Percentiles rank a stretch among this genome's conserved stretches.
Conservation (phyloP, 2,797 vertebrate species). For the Myiotriccus ornatus region DNA sequence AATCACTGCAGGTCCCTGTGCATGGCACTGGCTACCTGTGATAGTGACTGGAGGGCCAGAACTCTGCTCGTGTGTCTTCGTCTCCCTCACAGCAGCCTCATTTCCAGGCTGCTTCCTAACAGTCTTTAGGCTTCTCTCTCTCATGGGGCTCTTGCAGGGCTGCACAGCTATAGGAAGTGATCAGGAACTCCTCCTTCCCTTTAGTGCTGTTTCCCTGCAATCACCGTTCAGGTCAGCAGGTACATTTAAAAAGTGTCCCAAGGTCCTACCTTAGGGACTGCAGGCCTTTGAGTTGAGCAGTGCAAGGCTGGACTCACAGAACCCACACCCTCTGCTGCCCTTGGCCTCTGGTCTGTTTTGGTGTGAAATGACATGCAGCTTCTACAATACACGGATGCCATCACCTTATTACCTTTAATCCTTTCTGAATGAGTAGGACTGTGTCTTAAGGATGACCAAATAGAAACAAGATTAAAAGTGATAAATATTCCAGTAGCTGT, state of each 20-base stretch:
- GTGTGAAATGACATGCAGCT: background rate
- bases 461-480: background rate
- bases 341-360: background rate
- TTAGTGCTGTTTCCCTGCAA: background rate
- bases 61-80: background rate
- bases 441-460: background rate
- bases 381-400: background rate
- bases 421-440: background rate
- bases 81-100: background rate
- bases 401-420: background rate
- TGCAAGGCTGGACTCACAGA: background rate
- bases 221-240: background rate
- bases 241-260: background rate
- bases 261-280: background rate
- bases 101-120: background rate
- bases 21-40: background rate
- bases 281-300: background rate
- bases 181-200: background rate
- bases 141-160: accelerated
- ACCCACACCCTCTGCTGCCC: background rate
- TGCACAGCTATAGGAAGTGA: background rate
- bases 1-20: background rate
- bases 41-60: background rate
- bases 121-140: background rate
- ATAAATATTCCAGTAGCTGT: background rate